phyloP scores from a whole-genome alignment of 2,113 vertebrate genomes.

The Myodes glareolus region DNA sequence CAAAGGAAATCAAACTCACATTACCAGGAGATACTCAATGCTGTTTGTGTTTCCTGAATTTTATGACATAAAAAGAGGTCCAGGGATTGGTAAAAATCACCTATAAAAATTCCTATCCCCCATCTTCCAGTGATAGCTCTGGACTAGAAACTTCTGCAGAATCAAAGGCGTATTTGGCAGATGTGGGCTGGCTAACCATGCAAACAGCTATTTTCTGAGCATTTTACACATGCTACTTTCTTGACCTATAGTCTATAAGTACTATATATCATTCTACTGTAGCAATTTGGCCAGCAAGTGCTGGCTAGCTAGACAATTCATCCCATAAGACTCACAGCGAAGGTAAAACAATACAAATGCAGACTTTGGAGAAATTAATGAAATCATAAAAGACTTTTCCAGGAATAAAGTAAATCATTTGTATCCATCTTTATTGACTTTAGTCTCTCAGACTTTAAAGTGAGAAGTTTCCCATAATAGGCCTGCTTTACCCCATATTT shows the following conservation, averaged over 20 bases:
- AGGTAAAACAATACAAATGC: constrained; percentile 67
- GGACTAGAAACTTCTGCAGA: constrained; percentile 72
- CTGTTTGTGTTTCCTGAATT: constrained; percentile 82
- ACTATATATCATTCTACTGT: constrained; percentile 51
- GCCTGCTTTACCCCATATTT: not conserved
- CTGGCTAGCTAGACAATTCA: constrained; percentile 56
- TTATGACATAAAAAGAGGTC: constrained; percentile 74
- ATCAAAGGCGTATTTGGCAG: constrained; percentile 74
- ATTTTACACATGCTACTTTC: constrained; percentile 65
- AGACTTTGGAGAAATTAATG: constrained; percentile 51
- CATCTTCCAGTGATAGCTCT: constrained; percentile 70
- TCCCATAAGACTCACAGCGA: constrained; percentile 60
- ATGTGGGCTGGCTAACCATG: constrained; percentile 57
- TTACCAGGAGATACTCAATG: constrained; percentile 76
- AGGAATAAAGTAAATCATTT: constrained; percentile 28
- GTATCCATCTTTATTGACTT: not conserved
- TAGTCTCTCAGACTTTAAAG: constrained; percentile 53
- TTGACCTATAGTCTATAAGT: constrained; percentile 56
- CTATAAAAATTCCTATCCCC: constrained; percentile 59
- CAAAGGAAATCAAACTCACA: constrained; percentile 74
- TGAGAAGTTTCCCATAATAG: not conserved
- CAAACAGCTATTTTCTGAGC: constrained; percentile 60
- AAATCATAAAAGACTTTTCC: constrained; percentile 56
- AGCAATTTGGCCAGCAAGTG: constrained; percentile 55
- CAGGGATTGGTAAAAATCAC: constrained; percentile 77